Evolutionary conservation across 1,140 invertebrate genomes (phyloP).

Genomic region (Aphelinus atriplicis): DNA sequence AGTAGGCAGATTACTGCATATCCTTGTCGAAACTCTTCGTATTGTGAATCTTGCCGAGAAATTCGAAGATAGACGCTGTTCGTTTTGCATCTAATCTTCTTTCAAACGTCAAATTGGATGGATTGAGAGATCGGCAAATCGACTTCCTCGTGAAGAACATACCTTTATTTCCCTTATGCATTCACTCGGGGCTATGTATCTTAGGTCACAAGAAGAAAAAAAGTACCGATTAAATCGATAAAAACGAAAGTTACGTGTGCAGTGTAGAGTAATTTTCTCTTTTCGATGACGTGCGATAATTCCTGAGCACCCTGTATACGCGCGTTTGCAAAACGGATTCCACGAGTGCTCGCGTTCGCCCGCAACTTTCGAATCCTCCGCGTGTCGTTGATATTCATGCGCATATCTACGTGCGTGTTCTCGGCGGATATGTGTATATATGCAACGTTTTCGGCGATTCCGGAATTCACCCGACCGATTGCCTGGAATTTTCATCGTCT

Average conservation of each 20-base stretch:
- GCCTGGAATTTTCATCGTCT: background rate
- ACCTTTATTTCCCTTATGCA: too few species aligned
- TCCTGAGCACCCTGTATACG: slow-evolving; percentile 20
- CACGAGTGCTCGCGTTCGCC: slow-evolving; percentile 47
- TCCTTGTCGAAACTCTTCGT: too few species aligned
- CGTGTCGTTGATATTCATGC: slow-evolving; percentile 50
- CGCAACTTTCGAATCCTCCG: slow-evolving; percentile 49
- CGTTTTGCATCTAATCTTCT: too few species aligned
- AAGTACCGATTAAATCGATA: background rate
- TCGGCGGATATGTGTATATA: slow-evolving; percentile 1
- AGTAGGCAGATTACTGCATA: too few species aligned
- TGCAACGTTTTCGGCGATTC: background rate
- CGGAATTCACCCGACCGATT: background rate
- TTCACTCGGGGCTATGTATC: too few species aligned
- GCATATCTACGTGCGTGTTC: slow-evolving; percentile 11
- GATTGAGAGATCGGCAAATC: too few species aligned
- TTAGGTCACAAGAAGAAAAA: too few species aligned
- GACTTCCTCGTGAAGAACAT: too few species aligned
- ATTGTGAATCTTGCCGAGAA: too few species aligned
- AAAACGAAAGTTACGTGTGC: slow-evolving; percentile 5
- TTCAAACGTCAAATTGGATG: too few species aligned
- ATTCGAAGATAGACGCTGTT: too few species aligned
- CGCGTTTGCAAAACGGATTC: slow-evolving; percentile 40
- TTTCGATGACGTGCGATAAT: background rate
- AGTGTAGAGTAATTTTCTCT: too few species aligned